Conservation (phyloP, 2,113 vertebrate species). For the Esox niger region DNA sequence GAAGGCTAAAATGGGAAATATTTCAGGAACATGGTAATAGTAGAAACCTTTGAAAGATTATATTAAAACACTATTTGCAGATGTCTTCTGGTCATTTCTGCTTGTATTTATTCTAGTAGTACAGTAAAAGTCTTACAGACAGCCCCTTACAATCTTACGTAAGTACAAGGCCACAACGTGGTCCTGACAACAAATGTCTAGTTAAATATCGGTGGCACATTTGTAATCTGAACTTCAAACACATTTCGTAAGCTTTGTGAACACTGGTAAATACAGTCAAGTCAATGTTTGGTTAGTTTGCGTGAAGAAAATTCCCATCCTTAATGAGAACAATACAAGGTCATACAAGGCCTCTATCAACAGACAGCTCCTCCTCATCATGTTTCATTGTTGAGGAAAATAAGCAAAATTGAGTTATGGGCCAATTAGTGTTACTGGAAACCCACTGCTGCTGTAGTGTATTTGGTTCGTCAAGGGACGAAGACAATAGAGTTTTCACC, state of each 20-base stretch:
- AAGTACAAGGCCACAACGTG: slow-evolving; percentile 2
- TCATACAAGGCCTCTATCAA: not conserved
- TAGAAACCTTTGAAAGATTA: no score
- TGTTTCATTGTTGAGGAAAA: not conserved
- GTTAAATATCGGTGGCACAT: not conserved
- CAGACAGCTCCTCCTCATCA: not conserved
- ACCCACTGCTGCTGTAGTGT: not conserved
- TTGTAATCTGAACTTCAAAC: not conserved
- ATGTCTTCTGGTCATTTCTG: no score
- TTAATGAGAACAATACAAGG: not conserved
- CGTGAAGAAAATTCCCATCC: not conserved
- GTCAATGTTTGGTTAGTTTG: not conserved
- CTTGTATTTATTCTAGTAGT: no score
- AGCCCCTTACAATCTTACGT: no score
- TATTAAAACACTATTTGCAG: no score
- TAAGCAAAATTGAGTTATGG: not conserved
- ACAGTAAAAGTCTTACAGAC: no score
- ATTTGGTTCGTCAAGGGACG: not conserved
- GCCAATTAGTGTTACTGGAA: not conserved
- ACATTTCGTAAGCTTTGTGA: not conserved
- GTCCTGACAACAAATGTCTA: not conserved
- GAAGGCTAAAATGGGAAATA: no score
- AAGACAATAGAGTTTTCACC: not conserved
- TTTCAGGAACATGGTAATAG: no score
- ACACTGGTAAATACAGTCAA: not conserved